These are phyloP conservation scores for Platycnemis pennipes DNA, from an alignment of 2,888 invertebrate species.

Conservation along the genomic window DNA sequence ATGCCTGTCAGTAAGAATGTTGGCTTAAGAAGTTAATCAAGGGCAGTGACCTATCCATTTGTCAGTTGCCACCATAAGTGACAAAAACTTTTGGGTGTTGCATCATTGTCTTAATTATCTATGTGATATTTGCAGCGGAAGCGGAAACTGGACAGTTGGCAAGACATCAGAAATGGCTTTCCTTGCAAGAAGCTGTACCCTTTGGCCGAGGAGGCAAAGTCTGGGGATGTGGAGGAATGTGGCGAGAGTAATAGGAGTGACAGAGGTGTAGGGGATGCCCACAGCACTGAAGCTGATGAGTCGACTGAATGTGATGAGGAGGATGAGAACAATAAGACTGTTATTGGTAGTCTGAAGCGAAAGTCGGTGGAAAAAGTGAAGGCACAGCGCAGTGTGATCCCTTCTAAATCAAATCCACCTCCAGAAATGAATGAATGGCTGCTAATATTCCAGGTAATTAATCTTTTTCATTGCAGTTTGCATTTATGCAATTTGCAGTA, in stretches of 20 bases:
- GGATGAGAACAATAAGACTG: conserved; percentile 69
- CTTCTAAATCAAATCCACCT: conserved; percentile 90
- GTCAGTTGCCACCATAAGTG: no score
- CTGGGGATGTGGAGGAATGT: conserved; percentile 68
- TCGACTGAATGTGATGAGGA: conserved; percentile 76
- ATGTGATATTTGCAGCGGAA: conserved; percentile 77
- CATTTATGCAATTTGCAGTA: no score
- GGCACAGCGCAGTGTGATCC: conserved; percentile 80
- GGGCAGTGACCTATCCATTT: no score
- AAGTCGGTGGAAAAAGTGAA: conserved; percentile 72
- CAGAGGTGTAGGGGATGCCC: conserved; percentile 72
- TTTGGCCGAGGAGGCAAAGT: conserved; percentile 79
- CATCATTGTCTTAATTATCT: neutral
- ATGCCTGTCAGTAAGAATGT: no score
- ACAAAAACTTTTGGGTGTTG: neutral
- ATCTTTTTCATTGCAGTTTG: neutral
- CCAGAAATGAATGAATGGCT: conserved; percentile 89
- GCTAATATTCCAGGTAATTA: conserved; percentile 84
- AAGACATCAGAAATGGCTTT: conserved; percentile 79
- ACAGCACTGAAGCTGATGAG: conserved; percentile 78
- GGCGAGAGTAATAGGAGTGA: conserved; percentile 70
- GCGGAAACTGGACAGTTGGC: conserved; percentile 77
- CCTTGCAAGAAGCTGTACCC: conserved; percentile 80
- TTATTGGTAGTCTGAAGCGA: conserved; percentile 71
- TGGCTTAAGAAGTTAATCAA: no score